Evolutionary conservation across 2,113 vertebrate species (phyloP).

Genomic region (Xiphophorus hellerii): DNA sequence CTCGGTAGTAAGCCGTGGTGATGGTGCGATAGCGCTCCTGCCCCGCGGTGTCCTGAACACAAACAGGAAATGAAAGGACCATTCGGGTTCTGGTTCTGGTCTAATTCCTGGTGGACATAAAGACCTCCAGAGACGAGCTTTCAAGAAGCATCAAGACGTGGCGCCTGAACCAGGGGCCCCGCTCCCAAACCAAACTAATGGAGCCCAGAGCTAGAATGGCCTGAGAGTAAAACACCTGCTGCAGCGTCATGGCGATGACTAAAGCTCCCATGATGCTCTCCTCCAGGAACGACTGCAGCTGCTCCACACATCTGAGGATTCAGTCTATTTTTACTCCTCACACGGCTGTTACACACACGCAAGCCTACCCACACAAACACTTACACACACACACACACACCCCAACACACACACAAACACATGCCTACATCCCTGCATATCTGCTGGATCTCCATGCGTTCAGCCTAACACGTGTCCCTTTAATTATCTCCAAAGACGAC

Average conservation of each 20-base stretch:
- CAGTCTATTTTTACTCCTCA: slow-evolving; percentile 53
- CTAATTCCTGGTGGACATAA: too few species aligned
- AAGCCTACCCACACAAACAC: too few species aligned
- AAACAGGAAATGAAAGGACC: background rate
- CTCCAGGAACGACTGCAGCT: background rate
- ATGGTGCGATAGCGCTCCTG: slow-evolving; percentile 98
- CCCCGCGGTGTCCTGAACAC: slow-evolving; percentile 92
- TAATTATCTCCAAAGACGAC: slow-evolving; percentile 70
- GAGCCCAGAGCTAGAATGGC: too few species aligned
- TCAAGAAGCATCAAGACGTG: too few species aligned
- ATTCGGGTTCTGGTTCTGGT: too few species aligned
- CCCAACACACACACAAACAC: too few species aligned
- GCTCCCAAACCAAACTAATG: too few species aligned
- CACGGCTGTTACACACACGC: slow-evolving; percentile 5
- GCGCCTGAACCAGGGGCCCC: too few species aligned
- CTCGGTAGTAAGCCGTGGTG: slow-evolving; percentile 97
- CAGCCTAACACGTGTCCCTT: slow-evolving; percentile 40
- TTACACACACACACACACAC: too few species aligned
- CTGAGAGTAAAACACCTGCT: too few species aligned
- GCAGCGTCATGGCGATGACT: background rate
- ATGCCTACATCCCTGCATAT: background rate
- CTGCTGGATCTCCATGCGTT: background rate
- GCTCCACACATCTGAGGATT: slow-evolving; percentile 1
- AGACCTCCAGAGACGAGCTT: too few species aligned
- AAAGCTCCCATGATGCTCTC: slow-evolving; percentile 16